Evolutionary conservation across 1,140 invertebrate species (phyloP).

Genomic region (Brachionus calyciflorus): DNA sequence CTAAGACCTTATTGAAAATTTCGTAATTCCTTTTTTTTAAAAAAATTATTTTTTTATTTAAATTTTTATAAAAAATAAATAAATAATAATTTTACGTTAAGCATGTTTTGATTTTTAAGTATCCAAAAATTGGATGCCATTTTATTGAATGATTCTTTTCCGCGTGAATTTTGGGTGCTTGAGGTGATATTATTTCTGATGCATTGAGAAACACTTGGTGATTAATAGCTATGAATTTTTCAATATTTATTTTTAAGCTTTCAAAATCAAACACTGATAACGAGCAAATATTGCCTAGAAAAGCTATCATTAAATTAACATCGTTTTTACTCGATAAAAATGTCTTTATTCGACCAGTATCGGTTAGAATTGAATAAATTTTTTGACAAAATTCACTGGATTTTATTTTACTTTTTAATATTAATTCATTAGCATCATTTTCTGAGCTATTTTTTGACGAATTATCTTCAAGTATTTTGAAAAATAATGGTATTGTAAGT

Average conservation of each 20-base stretch:
- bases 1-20: conserved; percentile 10
- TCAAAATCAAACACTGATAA: conserved; percentile 12
- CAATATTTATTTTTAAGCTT: conserved; percentile 10
- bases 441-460: not conserved
- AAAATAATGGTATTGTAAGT: not conserved
- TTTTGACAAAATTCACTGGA: not conserved
- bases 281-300: conserved; percentile 22
- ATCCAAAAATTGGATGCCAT: conserved; percentile 45
- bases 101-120: conserved; percentile 5
- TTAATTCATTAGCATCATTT: not conserved
- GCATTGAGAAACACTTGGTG: conserved; percentile 31
- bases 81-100: not conserved
- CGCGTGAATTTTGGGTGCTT: not conserved
- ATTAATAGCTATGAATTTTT: conserved; percentile 16
- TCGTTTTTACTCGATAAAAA: conserved; percentile 1
- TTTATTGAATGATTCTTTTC: not conserved
- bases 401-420: not conserved
- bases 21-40: conserved; percentile 7
- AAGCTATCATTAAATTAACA: conserved; percentile 18
- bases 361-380: not conserved
- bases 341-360: not conserved
- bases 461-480: conserved; percentile 13
- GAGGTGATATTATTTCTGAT: not conserved
- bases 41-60: no score
- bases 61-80: not conserved